These are phyloP conservation scores for Agrochola lychnidis DNA, from an alignment of 2,888 invertebrate species.

Conservation along the genomic window DNA sequence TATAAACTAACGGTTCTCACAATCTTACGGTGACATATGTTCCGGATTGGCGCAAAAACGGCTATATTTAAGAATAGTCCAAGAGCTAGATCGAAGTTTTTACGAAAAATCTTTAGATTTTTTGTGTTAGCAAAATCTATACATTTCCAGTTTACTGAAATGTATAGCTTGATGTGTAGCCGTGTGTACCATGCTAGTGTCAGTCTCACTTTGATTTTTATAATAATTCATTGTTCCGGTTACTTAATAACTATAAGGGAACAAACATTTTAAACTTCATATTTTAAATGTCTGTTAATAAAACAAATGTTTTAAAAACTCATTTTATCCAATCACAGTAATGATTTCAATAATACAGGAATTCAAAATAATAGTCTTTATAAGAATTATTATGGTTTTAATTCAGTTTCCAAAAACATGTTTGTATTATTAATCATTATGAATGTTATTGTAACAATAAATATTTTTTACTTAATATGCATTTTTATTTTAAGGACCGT, in stretches of 20 bases:
- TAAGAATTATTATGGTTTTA: constrained; percentile 48
- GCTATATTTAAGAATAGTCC: no score
- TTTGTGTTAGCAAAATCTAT: no score
- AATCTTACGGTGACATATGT: no score
- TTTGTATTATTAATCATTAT: constrained; percentile 40
- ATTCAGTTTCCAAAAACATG: constrained; percentile 36
- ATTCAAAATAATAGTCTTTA: constrained; percentile 34
- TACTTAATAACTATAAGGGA: neutral
- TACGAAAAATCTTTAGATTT: no score
- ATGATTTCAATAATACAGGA: constrained; percentile 19
- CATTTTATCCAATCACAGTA: constrained; percentile 9
- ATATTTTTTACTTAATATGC: constrained; percentile 35
- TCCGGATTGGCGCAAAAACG: no score
- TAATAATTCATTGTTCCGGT: neutral
- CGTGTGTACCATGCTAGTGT: no score
- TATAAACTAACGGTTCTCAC: no score
- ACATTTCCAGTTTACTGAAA: no score
- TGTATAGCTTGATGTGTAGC: no score
- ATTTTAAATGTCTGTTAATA: neutral
- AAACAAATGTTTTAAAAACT: neutral
- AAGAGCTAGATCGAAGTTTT: no score
- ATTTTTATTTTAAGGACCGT: constrained; percentile 35
- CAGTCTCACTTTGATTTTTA: neutral
- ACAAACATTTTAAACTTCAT: constrained; percentile 3
- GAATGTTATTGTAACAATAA: constrained; percentile 49